phyloP scores from a whole-genome alignment of 2,113 vertebrate species.

The Nicator chloris region DNA sequence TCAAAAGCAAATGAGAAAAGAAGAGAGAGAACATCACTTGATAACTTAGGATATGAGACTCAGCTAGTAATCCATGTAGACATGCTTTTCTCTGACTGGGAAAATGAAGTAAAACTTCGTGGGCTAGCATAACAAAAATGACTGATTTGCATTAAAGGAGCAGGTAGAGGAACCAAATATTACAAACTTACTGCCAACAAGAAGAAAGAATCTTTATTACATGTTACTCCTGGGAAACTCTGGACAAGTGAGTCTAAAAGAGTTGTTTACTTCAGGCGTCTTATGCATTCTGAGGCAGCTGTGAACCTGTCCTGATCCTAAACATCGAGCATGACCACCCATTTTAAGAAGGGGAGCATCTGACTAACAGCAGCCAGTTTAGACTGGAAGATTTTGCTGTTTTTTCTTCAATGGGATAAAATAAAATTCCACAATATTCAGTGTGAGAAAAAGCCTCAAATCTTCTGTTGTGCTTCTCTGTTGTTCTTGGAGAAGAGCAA shows the following conservation, averaged over 20 bases:
- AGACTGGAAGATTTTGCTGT: neutral
- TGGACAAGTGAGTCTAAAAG: neutral
- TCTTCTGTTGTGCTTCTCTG: neutral
- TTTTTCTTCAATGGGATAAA: neutral
- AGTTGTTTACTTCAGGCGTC: neutral
- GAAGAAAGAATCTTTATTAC: neutral
- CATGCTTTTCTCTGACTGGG: neutral
- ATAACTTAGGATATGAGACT: neutral
- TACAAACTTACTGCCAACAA: neutral
- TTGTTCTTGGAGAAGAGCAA: neutral
- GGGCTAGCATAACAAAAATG: neutral
- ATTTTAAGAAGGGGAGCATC: neutral
- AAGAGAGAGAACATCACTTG: neutral
- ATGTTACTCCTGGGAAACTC: neutral
- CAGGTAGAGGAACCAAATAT: neutral
- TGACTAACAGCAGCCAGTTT: neutral
- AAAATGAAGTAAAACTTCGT: neutral
- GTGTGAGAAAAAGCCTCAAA: neutral
- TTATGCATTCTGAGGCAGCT: neutral
- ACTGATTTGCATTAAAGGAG: neutral
- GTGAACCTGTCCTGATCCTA: neutral
- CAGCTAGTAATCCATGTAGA: neutral
- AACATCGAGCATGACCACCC: rapidly evolving
- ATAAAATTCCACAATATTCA: neutral
- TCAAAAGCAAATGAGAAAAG: neutral